Evolutionary conservation across 2,888 invertebrate species (phyloP), one percentile per base, ranked within the genome.

Genomic region (Pammene aurita): DNA sequence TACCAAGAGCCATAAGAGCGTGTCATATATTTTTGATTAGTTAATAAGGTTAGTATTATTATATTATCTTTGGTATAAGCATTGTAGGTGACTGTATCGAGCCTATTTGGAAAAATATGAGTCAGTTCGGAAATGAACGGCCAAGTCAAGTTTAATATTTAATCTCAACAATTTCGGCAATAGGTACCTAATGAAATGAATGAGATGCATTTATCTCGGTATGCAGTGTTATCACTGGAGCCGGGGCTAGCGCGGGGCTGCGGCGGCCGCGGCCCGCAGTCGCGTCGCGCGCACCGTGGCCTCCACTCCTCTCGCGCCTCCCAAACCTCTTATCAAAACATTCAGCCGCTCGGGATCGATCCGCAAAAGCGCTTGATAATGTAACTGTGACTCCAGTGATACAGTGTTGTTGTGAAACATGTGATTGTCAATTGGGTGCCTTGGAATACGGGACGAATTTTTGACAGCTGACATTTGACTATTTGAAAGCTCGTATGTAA

Each of bases 291-390:
- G 80, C 90, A 81, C 82, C 84, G 85, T 74, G 76, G 77, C 76
- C 76, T 80, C 73, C 80, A 81, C 83, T 81, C 80, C 76, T 63
- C 70, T 50, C 72, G 66, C 44, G 42, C 41, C 70, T 71, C 73
- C 76, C 76, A 76, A 77, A 76, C 75, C 79, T 76, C 85, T 85
- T 87, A 89, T 86, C 89, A 87, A 83, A 87, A 84, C 84, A 84
- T 77, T 83, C 84, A 83, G 84, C 85, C 84, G 85, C 82, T 81
- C 82, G 82, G 84, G 82, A 92, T 92, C 92, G 92, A 92, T 92
- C 88, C 85, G 86, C 83, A 84, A 84, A n/a, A 81, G 81, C 80
- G 80, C 78, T 73, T 86, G 85, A 86, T 86, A 86, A 85, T 85
- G 81, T 88, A 86, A 86, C 85, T 84, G 87, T 86, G 84, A 80